Base-by-base conservation (phyloP, 2,113 vertebrate genomes). In the Copsychus sechellarum region DNA sequence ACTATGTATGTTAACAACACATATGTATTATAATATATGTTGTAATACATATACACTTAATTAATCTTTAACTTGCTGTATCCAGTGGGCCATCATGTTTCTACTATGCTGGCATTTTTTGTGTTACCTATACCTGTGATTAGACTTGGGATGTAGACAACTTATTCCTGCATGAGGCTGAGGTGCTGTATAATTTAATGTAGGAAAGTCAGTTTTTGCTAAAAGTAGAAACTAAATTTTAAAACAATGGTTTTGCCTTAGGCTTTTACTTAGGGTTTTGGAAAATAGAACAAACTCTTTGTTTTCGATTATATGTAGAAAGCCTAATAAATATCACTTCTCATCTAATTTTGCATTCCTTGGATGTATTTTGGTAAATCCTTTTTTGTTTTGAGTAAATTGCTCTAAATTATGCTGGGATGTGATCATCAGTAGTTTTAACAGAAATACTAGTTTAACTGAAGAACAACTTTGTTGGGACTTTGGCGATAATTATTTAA, bases 261-360 rank as follows among this genome's bases (percentile, higher is more conserved):
- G 67, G 64, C 56, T 72, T 76, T 96, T 89, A 91, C 89, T 88
- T 88, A 79, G 53, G 33, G 14, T 86, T 95, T 95, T 14, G 6
- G 60, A 81, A 95, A 95, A 84, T 38, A 81, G 42, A 91, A 76
- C 20, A 34, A 81, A 45, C 60, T 83, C 60, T 86, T 96, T 76
- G 62, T 93, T 95, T 96, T 95, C 42, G 15, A 24, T 96, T 89
- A 85, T 56, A 61, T 95, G 12, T 72, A 74, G 79, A 87, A 95
- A 81, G 24, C 36, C n/a, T 76, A 62, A 57, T 84, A 91, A 45
- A 67, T 58, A 74, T 18, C 72, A 43, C 33, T 94, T 94, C 72
- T 84, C 33, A 78, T 88, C 57, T 85, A 62, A 72, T 94, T 92
- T 93, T 93, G 20, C 33, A 54, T 73, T 83, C 45, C 42, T 77